Percentiles rank a stretch among this genome's conserved stretches.
phyloP scores from a whole-genome alignment of 2,797 vertebrate genomes.

The Myotis vivesi region DNA sequence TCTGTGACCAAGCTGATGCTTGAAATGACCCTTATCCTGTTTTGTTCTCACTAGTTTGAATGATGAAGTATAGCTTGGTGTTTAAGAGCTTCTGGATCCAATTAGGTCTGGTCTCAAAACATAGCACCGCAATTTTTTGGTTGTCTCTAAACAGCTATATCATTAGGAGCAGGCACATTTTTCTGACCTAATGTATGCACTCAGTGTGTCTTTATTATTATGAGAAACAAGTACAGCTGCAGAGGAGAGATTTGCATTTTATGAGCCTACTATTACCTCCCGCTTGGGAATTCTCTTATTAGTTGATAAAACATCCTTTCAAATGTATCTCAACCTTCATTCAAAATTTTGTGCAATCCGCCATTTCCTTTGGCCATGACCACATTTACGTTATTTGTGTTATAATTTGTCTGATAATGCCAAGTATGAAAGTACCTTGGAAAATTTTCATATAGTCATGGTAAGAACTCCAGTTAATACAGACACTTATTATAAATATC shows the following conservation, averaged over 20 bases:
- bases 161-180: neutral
- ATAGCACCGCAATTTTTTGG: neutral
- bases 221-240: neutral
- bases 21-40: neutral
- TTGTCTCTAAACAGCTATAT: neutral
- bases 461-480: neutral
- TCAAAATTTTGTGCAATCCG: neutral
- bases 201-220: neutral
- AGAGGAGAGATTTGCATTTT: neutral
- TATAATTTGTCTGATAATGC: neutral
- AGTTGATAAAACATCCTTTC: neutral
- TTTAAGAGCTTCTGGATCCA: neutral
- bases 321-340: neutral
- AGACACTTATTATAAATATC: neutral
- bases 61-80: neutral
- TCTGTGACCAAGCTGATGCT: neutral
- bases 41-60: neutral
- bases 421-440: neutral
- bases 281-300: neutral
- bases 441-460: neutral
- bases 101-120: neutral
- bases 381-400: neutral
- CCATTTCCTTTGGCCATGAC: neutral
- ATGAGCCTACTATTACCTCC: neutral
- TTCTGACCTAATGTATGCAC: neutral